Conservation (phyloP, 1,140 invertebrate genomes). For the Daktulosphaira vitifoliae region DNA sequence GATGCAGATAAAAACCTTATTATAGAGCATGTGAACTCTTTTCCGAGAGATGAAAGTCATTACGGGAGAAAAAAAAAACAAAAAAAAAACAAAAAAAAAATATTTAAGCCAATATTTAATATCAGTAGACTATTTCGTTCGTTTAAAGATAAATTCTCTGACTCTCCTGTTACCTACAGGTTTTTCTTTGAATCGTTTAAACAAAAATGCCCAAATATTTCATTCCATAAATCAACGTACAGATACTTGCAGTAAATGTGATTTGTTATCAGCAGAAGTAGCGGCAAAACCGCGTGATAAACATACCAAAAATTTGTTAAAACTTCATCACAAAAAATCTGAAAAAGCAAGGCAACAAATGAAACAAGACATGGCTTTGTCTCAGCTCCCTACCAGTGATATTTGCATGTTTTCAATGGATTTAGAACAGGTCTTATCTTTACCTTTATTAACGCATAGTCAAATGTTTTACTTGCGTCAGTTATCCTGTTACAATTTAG, state of each 20-base stretch:
- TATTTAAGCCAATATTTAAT: neutral
- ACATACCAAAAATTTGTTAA: neutral
- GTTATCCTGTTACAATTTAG: slow-evolving; percentile 36
- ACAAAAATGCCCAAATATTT: slow-evolving; percentile 3
- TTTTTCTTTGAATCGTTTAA: slow-evolving; percentile 1
- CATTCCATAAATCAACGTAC: neutral
- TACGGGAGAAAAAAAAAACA: slow-evolving; percentile 4
- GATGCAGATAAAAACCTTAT: slow-evolving; percentile 6
- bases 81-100: neutral
- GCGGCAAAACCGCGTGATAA: neutral
- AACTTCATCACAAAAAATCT: neutral
- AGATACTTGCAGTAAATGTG: slow-evolving; percentile 1
- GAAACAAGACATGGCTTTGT: neutral
- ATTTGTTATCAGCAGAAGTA: slow-evolving; percentile 3
- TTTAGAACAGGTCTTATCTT: slow-evolving; percentile 37
- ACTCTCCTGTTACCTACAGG: slow-evolving; percentile 4
- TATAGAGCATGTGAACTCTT: neutral
- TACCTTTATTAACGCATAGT: slow-evolving; percentile 37
- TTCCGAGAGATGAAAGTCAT: slow-evolving; percentile 5
- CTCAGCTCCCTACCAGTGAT: slow-evolving; percentile 22
- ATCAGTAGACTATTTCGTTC: slow-evolving; percentile 5
- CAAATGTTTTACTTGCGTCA: slow-evolving; percentile 37
- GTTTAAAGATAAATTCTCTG: neutral
- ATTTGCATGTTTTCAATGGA: slow-evolving; percentile 32
- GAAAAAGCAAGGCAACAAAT: neutral